phyloP scores from a whole-genome alignment of 2,113 vertebrate species.

The Galeopterus variegatus region DNA sequence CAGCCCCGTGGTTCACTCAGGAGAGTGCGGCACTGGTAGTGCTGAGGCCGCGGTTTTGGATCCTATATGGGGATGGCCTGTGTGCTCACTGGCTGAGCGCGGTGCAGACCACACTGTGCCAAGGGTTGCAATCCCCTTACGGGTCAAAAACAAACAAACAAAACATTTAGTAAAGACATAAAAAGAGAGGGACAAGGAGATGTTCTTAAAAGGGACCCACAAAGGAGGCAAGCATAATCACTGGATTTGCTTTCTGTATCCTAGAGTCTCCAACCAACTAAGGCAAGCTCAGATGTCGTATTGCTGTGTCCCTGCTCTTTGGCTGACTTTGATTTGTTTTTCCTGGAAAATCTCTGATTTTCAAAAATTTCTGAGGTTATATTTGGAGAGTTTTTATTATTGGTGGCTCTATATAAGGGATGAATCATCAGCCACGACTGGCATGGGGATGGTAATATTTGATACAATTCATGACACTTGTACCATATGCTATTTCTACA shows the following conservation, averaged over 20 bases:
- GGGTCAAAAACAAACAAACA: background rate
- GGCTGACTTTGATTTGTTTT: background rate
- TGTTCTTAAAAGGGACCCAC: background rate
- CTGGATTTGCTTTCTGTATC: background rate
- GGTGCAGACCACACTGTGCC: too few relatives aligned
- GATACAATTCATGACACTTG: too few relatives aligned
- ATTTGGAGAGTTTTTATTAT: background rate
- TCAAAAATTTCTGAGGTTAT: background rate
- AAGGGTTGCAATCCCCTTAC: too few relatives aligned
- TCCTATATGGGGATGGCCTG: too few relatives aligned
- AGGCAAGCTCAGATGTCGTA: background rate
- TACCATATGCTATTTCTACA: background rate
- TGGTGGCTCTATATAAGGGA: background rate
- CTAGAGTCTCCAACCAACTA: background rate
- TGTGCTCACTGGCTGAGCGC: too few relatives aligned
- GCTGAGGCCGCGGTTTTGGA: too few relatives aligned
- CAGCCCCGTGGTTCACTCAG: too few relatives aligned
- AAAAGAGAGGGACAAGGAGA: background rate
- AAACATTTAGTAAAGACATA: background rate
- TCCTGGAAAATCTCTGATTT: background rate
- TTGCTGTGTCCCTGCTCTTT: background rate
- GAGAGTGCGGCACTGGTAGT: too few relatives aligned
- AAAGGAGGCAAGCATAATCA: background rate
- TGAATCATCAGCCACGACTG: background rate
- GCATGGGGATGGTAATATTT: background rate